Evolutionary conservation across 1,140 invertebrate genomes (phyloP).

Genomic region (Phenacoccus solenopsis): DNA sequence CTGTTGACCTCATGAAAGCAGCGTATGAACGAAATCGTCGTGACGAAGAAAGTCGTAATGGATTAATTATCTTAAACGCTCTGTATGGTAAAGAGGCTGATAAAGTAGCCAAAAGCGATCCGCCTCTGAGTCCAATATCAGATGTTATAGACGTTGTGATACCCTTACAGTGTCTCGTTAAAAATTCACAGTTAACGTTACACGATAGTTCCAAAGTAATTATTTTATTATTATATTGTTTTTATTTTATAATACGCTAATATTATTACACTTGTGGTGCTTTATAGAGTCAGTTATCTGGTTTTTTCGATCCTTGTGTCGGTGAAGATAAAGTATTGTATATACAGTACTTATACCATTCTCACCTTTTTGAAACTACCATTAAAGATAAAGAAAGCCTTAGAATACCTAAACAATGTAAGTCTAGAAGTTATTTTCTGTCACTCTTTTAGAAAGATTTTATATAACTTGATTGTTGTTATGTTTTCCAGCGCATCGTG

Average conservation of each 20-base stretch:
- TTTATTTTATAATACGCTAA: not conserved
- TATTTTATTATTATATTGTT: constrained; percentile 7
- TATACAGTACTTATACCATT: constrained; percentile 75
- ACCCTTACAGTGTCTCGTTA: constrained; percentile 84
- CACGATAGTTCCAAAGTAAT: constrained; percentile 75
- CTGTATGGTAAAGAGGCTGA: constrained; percentile 49
- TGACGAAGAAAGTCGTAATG: constrained; percentile 64
- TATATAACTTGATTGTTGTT: constrained; percentile 20
- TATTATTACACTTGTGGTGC: too few relatives aligned
- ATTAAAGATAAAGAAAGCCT: constrained; percentile 63
- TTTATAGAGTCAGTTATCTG: constrained; percentile 79
- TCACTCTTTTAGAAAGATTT: not conserved
- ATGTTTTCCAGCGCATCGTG: constrained; percentile 37
- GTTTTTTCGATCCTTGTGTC: constrained; percentile 92
- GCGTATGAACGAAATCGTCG: constrained; percentile 59
- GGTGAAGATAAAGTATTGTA: constrained; percentile 82
- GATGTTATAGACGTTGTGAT: constrained; percentile 85
- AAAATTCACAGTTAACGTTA: constrained; percentile 73
- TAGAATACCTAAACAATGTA: constrained; percentile 58
- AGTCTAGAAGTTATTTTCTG: constrained; percentile 29
- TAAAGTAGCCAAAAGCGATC: constrained; percentile 28
- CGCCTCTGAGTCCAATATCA: constrained; percentile 29
- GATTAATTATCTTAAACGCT: constrained; percentile 75
- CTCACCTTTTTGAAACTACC: constrained; percentile 62
- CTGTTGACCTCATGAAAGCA: constrained; percentile 75